phyloP scores from a whole-genome alignment of 2,888 invertebrate species.

The Drosophila prolongata region DNA sequence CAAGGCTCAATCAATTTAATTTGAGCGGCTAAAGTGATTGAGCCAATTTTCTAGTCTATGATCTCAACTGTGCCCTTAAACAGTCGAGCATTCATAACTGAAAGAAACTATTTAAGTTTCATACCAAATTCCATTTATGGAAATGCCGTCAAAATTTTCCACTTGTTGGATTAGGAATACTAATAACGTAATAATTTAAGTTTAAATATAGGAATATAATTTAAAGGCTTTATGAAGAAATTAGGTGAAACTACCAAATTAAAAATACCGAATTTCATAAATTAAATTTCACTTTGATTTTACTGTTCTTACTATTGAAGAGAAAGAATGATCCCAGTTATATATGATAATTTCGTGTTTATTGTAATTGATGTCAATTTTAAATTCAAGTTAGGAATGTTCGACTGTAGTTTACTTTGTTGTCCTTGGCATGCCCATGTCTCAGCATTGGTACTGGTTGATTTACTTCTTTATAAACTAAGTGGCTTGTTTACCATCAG shows the following conservation, averaged over 20 bases:
- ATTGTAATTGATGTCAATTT: background rate
- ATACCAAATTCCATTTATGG: background rate
- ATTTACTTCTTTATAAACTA: slow-evolving; percentile 57
- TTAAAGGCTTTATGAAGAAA: no score
- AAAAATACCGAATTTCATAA: no score
- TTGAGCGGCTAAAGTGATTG: slow-evolving; percentile 52
- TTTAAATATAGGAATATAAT: no score
- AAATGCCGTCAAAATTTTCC: no score
- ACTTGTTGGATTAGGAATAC: no score
- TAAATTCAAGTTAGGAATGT: slow-evolving; percentile 8
- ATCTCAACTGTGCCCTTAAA: background rate
- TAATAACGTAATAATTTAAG: no score
- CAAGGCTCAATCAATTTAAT: slow-evolving; percentile 48
- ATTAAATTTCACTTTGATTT: no score
- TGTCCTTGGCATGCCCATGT: slow-evolving; percentile 66
- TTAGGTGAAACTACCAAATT: no score
- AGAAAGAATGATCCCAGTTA: no score
- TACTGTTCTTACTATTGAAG: no score
- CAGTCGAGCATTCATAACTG: background rate
- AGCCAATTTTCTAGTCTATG: slow-evolving; percentile 56
- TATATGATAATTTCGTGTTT: background rate
- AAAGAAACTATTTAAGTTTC: background rate
- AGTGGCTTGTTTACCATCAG: slow-evolving; percentile 67
- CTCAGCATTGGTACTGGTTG: slow-evolving; percentile 34
- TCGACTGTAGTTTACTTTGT: slow-evolving; percentile 26